These are phyloP conservation scores for Drosophila teissieri DNA, from an alignment of 1,140 invertebrate species.

Conservation along the genomic window DNA sequence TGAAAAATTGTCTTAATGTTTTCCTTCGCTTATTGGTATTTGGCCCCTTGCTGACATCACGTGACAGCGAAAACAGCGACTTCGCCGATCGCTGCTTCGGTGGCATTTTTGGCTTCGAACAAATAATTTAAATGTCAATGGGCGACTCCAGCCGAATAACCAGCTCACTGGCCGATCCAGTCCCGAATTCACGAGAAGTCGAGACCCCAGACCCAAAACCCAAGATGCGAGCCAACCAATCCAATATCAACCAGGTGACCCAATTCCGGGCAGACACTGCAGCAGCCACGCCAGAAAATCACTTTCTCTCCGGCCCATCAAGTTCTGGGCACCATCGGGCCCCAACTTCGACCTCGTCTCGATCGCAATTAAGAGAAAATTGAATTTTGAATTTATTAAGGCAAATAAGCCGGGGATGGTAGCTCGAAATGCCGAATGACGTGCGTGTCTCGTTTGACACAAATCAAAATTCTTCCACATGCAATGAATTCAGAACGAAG, in stretches of 20 bases:
- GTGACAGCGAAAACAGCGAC: conserved; percentile 50
- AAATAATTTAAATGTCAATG: conserved; percentile 81
- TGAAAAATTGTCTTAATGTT: conserved; percentile 55
- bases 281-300: conserved; percentile 58
- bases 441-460: conserved; percentile 69
- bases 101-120: conserved; percentile 65
- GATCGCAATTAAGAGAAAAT: conserved; percentile 80
- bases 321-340: conserved; percentile 24
- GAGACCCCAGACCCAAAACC: conserved; percentile 13
- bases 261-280: conserved; percentile 59
- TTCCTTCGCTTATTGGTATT: conserved; percentile 39
- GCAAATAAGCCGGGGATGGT: conserved; percentile 34
- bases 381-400: conserved; percentile 82
- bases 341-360: conserved; percentile 50
- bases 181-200: conserved; percentile 6
- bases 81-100: conserved; percentile 55
- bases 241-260: conserved; percentile 56
- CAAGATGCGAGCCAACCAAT: conserved; percentile 1
- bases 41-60: conserved; percentile 68
- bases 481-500: conserved; percentile 33
- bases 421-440: conserved; percentile 40
- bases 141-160: conserved; percentile 40
- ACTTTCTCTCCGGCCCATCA: conserved; percentile 74
- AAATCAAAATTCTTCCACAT: conserved; percentile 64
- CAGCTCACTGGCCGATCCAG: conserved; percentile 18